Evolutionary conservation across 1,140 invertebrate species (phyloP), one percentile per base, ranked within the genome.

Genomic region (Conopomorpha cramerella): DNA sequence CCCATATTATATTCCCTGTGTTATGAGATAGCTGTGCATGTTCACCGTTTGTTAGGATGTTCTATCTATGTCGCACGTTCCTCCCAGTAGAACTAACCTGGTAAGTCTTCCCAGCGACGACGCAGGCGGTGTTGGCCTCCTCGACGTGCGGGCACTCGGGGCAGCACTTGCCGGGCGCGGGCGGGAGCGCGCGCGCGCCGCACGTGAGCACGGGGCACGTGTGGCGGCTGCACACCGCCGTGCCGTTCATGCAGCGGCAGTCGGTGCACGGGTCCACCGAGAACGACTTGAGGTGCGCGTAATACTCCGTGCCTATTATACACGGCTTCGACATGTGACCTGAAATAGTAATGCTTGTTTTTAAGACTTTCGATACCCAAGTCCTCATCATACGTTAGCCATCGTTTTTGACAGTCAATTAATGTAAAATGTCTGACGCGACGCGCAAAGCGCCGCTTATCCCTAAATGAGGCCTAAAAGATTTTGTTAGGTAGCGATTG

Each of bases 121-220:
- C 81, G 51, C 89, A 91, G 16, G 85, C 82, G 2, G 83, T 79
- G 8, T 80, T 77, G 11, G 82, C 80, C 45, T 89, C 83, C 43
- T 85, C 82, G 8, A 82, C 58, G 10, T 78, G 51, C 7, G 83
- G 82, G 51, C 89, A 91, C 39, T 84, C 81, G 0, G 89, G 86
- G 62, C 93, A 96, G 55, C 93, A 95, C 36, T 85, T 82, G 6
- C 84, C 87, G 0, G 81, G 81, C 1, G 70, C 54, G 4, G 76
- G 81, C 19, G 84, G 81, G 51, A 90, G 43, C 18, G 85, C 80
- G 27, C 89, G 84, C 0, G 84, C 80, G 0, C 86, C 79, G 57
- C 93, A 96, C 39, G 91, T 87, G 29, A 95, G 60, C 0, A 91
- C 84, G 1, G 92, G 91, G 55, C 93, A 96, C 1, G 89, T 87